Evolutionary conservation across 2,888 invertebrate species (phyloP), one percentile per base, ranked within the genome.

Genomic region (Neoitamus cyanurus): DNA sequence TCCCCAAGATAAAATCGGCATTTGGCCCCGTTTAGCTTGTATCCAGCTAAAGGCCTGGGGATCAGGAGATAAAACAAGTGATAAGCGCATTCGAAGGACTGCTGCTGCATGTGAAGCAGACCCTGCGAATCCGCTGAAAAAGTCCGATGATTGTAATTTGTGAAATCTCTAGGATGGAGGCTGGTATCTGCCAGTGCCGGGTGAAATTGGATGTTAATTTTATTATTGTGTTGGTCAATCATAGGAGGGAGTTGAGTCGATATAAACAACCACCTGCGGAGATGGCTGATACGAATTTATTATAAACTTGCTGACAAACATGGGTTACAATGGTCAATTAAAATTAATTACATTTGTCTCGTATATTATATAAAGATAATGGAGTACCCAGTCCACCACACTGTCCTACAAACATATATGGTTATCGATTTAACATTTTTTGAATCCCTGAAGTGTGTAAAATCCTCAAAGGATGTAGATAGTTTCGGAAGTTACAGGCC

Each of bases 1-100:
- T 78, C 78, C 78, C 48, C 30, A 48, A 78, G 78, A 78, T 78
- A 78, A 78, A 78, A 78, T 78, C 48, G 31, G 46, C 78, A 78
- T 78, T 78, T 78, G 46, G 48, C 31, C 58, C 58, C 58, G n/a
- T 78, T 78, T 78, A 48, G 42, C 48, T 73, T 48, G n/a, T 78
- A 58, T 58, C 58, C 34, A 15, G 37, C 42, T 9, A 75, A 78
- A 78, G 78, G 78, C 46, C 78, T 34, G 15, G 58, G 78, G 58
- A 78, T 78, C 78, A 78, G 13, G 11, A 48, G 78, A 78, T 78
- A 78, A 78, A 75, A 75, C 75, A 75, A 25, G 75, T 42, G 78
- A 46, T 46, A 78, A 78, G 58, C 78, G 58, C 58, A 78, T 42
- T 15, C n/a, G 34, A 31, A 42, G 46, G 58, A 77, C 46, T 4